A percentile compares a stretch with the other conserved stretches of the same genome.
phyloP scores from a whole-genome alignment of 2,888 invertebrate species.

The Scaptomyza reducta region DNA sequence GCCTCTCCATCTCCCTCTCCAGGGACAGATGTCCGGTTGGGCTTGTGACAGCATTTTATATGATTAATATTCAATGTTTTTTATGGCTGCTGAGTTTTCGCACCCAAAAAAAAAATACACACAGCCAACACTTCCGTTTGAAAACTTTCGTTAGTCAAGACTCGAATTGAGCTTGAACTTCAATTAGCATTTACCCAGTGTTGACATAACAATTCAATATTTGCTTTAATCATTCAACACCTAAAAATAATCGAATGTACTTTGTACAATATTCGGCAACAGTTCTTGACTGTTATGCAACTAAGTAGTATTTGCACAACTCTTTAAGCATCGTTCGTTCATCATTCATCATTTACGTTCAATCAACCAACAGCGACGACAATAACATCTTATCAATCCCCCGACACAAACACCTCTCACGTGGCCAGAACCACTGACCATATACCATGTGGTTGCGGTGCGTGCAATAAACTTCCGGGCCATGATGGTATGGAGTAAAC shows the following conservation, averaged over 20 bases:
- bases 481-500: background rate
- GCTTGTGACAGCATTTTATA: constrained; percentile 26
- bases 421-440: constrained; percentile 35
- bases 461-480: constrained; percentile 25
- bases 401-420: constrained; percentile 31
- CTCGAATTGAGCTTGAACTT: constrained; percentile 34
- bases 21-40: constrained; percentile 1
- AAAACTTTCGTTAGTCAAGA: constrained; percentile 53
- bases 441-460: constrained; percentile 23
- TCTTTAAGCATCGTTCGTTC: constrained; percentile 23
- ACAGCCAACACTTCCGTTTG: constrained; percentile 42
- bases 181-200: constrained; percentile 70
- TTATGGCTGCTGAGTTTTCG: constrained; percentile 53
- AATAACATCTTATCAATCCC: background rate
- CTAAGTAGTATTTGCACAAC: constrained; percentile 27
- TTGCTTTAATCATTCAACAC: constrained; percentile 53
- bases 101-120: constrained; percentile 27
- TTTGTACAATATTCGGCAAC: background rate
- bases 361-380: constrained; percentile 8
- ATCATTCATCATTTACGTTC: constrained; percentile 9
- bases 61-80: constrained; percentile 40
- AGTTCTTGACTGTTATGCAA: constrained; percentile 14
- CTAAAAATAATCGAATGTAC: constrained; percentile 14
- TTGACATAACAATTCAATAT: constrained; percentile 45
- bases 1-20: background rate